Evolutionary conservation across 2,888 invertebrate genomes (phyloP).

Genomic region (Meteorus cinctellus): DNA sequence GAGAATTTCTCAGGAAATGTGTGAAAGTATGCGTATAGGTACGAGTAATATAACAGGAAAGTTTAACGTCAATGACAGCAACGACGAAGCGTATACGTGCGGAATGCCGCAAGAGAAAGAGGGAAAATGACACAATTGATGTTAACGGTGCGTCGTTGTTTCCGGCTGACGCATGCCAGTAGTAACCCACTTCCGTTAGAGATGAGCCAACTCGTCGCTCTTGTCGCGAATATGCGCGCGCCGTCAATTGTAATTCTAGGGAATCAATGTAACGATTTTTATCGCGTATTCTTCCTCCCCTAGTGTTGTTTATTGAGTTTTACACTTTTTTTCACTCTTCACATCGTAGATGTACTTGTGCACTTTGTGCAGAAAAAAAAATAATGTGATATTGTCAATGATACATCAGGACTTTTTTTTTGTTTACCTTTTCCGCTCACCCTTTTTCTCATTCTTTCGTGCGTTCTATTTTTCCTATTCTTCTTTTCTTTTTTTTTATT

Average conservation of each 20-base stretch:
- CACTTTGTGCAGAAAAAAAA: not conserved
- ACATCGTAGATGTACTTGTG: not conserved
- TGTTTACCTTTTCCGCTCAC: not conserved
- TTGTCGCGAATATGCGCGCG: conserved; percentile 1
- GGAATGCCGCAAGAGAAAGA: conserved; percentile 48
- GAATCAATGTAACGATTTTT: conserved; percentile 30
- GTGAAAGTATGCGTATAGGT: conserved; percentile 6
- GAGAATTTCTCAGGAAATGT: conserved; percentile 3
- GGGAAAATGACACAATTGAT: conserved; percentile 56
- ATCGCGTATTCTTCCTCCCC: not conserved
- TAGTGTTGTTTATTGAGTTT: not conserved
- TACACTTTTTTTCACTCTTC: conserved; percentile 11
- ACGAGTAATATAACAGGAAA: not conserved
- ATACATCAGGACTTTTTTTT: not conserved
- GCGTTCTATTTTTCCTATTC: not conserved
- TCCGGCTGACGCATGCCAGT: conserved; percentile 55
- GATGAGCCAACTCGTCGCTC: conserved; percentile 38
- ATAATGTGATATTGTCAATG: not conserved
- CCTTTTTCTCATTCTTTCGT: not conserved
- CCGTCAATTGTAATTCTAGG: conserved; percentile 2
- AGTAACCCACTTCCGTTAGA: conserved; percentile 59
- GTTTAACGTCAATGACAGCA: conserved; percentile 33
- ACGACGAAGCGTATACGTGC: conserved; percentile 43
- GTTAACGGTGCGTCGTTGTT: conserved; percentile 59
- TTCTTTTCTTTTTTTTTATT: not conserved